Conservation (phyloP, 2,113 vertebrate species). For the Anthoscopus minutus region DNA sequence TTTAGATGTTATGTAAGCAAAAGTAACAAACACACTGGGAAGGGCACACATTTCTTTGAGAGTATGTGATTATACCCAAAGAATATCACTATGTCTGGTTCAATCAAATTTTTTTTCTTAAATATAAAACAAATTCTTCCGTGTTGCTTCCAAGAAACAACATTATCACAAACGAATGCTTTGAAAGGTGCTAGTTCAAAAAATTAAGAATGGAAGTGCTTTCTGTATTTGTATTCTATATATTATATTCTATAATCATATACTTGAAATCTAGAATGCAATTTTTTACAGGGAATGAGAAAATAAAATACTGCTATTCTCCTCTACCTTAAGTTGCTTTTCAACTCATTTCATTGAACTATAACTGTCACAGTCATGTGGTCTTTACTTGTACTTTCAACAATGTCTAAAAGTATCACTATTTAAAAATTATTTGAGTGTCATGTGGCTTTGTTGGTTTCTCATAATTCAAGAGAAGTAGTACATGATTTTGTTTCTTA, state of each 20-base stretch:
- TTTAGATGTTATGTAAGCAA: background rate
- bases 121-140: background rate
- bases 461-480: background rate
- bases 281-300: background rate
- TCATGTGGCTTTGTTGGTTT: background rate
- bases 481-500: background rate
- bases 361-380: background rate
- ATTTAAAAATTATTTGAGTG: background rate
- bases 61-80: background rate
- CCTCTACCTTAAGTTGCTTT: background rate
- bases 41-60: background rate
- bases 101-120: background rate
- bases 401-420: background rate
- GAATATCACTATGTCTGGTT: background rate
- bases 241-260: no score
- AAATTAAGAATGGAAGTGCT: background rate
- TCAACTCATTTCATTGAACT: constrained; percentile 22
- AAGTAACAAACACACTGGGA: background rate
- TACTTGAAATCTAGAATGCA: background rate
- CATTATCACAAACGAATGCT: background rate
- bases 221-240: background rate
- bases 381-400: constrained; percentile 18
- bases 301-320: background rate
- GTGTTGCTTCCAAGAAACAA: background rate
- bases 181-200: background rate